Evolutionary conservation across 2,888 invertebrate genomes (phyloP), one percentile per base, ranked within the genome.

Genomic region (Phengaris arion): DNA sequence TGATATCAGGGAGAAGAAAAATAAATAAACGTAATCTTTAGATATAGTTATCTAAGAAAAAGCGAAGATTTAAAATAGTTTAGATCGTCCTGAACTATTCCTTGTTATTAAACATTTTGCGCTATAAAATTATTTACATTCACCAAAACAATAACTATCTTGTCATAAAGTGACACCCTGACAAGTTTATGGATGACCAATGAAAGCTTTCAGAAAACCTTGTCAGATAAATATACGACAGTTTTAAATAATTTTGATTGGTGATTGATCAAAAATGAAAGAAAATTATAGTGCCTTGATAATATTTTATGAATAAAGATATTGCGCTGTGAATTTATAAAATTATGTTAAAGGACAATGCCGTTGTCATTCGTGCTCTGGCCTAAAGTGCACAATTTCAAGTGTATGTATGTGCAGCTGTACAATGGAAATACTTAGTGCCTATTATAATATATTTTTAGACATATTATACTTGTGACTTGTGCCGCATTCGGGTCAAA

Each of bases 221-320:
- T 64, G 12, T 64, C 35, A 13, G 35, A 59, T 59, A 35, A 45
- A 35, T 12, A 13, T 45, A 64, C 12, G 35, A 64, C 64, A 69
- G 15, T 48, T 45, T 68, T 68, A 13, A 68, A 69, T 15, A 48
- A 69, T 69, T 69, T 69, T 48, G 48, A 69, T 48, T 69, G n/a
- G 54, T 72, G 54, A 54, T 54, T 35, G 8, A 72, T 72, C 10
- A 72, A 4, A 69, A 72, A 72, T 54, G 22, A 72, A 35, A 10
- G 52, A 4, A 54, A 72, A 72, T 72, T 52, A 72, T 52, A 72
- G 70, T 22, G 12, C 8, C 35, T 7, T 22, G 8, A 22, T 72
- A 72, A 22, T 15, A 0, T 35, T 72, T 54, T 35, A 52, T 35
- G 54, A 35, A 72, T 72, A 72, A 72, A 72, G 70, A 51, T 48